Base-by-base conservation (phyloP, 2,888 invertebrate genomes). In the Latheticus oryzae region DNA sequence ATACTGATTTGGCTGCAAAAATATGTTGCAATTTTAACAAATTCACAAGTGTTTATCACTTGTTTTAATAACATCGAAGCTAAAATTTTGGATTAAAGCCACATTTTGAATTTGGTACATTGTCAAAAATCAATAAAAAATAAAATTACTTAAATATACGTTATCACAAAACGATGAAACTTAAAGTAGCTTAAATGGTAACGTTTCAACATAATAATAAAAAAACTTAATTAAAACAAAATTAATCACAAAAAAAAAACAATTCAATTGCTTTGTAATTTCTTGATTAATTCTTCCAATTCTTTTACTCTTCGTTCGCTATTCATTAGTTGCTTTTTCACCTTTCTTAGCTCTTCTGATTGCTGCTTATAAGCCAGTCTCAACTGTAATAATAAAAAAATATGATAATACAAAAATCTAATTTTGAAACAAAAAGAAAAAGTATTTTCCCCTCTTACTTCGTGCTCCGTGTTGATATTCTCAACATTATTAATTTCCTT, bases 221-320 rank as follows among this genome's bases (percentile, higher is more conserved):
- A 17, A 24, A 7, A 24, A 23, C 7, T 7, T 2, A 16, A 15
- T 16, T 3, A n/a, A 16, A 35, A 35, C 35, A 35, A 26, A 35
- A 12, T 37, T 38, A 38, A 19, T 9, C 5, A 11, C 26, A 5
- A 24, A 42, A 42, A 5, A 45, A 19, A 30, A 30, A 11, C 8
- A 30, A 42, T 13, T 23, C n/a, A 15, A 16, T 35, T 35, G 15
- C 86, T 85, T 63, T 87, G 86, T 55, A 88, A 74, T 50, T 85
- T 84, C 24, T 86, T 83, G 5, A 90, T 77, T 70, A 90, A 86
- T 48, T 89, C 88, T 73, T 95, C 93, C 15, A 95, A 80, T 72
- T 93, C 93, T 51, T 88, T 85, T 11, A 94, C 89, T 35, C 90
- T 82, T 66, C 88, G 84, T 73, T 94, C 93, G 70, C 91, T 90